phyloP scores from a whole-genome alignment of 2,113 vertebrate species.

The Xenopus laevis region DNA sequence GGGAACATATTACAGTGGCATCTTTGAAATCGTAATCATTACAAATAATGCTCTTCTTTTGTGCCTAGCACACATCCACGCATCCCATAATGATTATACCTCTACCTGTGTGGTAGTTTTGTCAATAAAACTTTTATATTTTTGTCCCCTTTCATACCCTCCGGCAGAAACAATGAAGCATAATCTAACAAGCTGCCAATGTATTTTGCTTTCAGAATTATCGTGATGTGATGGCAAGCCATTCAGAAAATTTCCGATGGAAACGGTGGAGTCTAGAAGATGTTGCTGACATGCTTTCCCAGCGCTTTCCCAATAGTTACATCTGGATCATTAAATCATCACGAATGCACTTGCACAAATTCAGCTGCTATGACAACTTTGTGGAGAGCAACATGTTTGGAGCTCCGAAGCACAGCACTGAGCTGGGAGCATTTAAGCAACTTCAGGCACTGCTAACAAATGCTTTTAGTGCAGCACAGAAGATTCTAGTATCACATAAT shows the following conservation, averaged over 20 bases:
- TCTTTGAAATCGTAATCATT: too few species aligned
- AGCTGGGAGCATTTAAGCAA: conserved; percentile 80
- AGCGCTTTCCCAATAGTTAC: conserved; percentile 76
- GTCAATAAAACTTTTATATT: too few species aligned
- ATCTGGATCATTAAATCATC: conserved; percentile 91
- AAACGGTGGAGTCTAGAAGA: conserved; percentile 89
- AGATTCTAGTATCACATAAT: conserved; percentile 60
- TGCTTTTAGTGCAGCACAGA: conserved; percentile 75
- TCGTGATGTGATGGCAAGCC: conserved; percentile 81
- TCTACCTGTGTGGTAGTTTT: too few species aligned
- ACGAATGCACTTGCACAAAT: conserved; percentile 93
- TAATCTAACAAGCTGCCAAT: not conserved
- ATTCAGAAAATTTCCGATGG: conserved; percentile 86
- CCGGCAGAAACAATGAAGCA: too few species aligned
- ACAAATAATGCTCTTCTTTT: too few species aligned
- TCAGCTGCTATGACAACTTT: conserved; percentile 94
- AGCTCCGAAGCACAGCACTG: conserved; percentile 80
- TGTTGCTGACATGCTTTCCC: conserved; percentile 72
- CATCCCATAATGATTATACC: too few species aligned
- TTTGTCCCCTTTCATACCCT: too few species aligned
- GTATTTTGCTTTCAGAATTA: conserved; percentile 75
- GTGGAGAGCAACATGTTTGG: conserved; percentile 93
- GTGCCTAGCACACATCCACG: too few species aligned
- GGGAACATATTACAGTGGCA: too few species aligned
- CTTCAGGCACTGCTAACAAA: conserved; percentile 83